A percentile compares a stretch with the other conserved stretches of the same genome.
Conservation (phyloP, 2,888 invertebrate genomes). For the Urechis unicinctus region DNA sequence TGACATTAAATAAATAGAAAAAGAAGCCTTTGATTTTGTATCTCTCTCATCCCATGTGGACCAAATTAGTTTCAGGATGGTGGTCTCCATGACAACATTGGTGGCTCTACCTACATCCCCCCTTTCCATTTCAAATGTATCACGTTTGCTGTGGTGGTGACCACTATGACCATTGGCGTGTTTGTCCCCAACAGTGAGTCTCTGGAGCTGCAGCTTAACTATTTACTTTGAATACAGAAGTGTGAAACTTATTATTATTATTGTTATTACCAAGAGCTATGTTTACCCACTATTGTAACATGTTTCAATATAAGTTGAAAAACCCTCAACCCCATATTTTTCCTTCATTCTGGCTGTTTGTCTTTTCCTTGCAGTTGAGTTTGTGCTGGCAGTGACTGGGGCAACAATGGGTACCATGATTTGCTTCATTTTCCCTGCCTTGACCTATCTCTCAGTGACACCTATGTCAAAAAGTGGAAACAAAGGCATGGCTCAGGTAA, state of each 20-base stretch:
- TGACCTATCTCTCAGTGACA: constrained; percentile 78
- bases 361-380: constrained; percentile 55
- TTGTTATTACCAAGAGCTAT: no score
- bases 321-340: no score
- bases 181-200: constrained; percentile 73
- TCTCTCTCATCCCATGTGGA: no score
- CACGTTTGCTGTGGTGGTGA: constrained; percentile 70
- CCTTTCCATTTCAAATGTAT: constrained; percentile 75
- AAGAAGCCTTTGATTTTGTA: neutral
- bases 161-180: constrained; percentile 73
- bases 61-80: neutral
- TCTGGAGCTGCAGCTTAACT: neutral
- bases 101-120: constrained; percentile 60
- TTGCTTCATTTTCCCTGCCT: constrained; percentile 86
- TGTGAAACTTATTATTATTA: no score
- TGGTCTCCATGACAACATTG: constrained; percentile 14
- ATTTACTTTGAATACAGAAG: no score
- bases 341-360: neutral
- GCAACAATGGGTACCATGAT: constrained; percentile 91
- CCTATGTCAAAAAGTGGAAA: constrained; percentile 69
- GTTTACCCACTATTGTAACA: no score
- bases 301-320: no score
- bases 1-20: no score
- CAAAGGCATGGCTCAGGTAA: constrained; percentile 72
- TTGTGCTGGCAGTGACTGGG: constrained; percentile 87